Conservation (phyloP, 35 echinoderm and acorn worm species). For the Stichopus chloronotus region DNA sequence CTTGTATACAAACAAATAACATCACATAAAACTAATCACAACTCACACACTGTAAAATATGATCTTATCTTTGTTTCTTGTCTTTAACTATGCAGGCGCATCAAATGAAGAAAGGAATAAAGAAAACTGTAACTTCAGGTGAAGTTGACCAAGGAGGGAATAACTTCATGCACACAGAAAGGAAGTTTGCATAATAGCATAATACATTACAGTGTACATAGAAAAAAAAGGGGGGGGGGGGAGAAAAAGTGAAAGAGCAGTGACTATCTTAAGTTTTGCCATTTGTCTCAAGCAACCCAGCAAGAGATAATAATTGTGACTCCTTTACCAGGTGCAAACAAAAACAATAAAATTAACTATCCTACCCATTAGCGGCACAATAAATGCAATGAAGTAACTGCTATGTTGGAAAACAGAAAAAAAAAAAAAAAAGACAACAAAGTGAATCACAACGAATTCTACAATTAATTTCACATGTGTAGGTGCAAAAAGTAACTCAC, state of each 20-base stretch:
- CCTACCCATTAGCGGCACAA: too few relatives aligned
- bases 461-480: too few relatives aligned
- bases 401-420: too few relatives aligned
- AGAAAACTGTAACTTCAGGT: neutral
- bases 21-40: neutral
- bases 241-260: neutral
- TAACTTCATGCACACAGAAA: neutral
- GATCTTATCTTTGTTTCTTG: neutral
- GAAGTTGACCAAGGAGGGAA: neutral
- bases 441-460: too few relatives aligned
- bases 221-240: neutral
- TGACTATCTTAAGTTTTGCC: neutral
- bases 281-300: neutral
- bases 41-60: slow-evolving; percentile 37
- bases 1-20: slow-evolving; percentile 3
- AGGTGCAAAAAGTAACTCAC: too few relatives aligned
- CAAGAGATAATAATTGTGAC: too few relatives aligned
- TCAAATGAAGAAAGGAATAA: neutral
- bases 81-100: neutral
- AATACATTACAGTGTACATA: neutral
- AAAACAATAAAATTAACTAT: too few relatives aligned
- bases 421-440: too few relatives aligned
- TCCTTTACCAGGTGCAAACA: too few relatives aligned
- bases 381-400: too few relatives aligned
- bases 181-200: neutral